Evolutionary conservation across 2,888 invertebrate genomes (phyloP).

Genomic region (Cynaeus angustus): DNA sequence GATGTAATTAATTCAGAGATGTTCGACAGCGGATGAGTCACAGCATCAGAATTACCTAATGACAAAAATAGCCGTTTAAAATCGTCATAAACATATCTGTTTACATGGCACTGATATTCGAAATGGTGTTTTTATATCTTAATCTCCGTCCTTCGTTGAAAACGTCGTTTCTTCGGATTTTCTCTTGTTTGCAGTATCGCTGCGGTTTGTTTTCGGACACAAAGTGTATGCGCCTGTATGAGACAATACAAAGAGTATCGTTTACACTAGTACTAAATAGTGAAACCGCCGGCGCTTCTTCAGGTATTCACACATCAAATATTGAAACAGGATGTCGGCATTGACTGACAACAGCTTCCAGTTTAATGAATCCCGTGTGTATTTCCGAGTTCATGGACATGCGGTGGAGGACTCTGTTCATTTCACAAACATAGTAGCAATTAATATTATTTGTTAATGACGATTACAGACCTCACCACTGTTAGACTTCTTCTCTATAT

Average conservation of each 20-base stretch:
- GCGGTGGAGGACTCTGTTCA: constrained; percentile 44
- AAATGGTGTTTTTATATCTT: constrained; percentile 47
- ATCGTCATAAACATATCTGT: constrained; percentile 46
- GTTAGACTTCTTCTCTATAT: constrained; percentile 56
- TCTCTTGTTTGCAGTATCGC: constrained; percentile 17
- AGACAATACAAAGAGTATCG: constrained; percentile 55
- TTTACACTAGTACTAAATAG: constrained; percentile 55
- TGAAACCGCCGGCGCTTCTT: constrained; percentile 55
- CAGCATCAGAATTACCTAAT: constrained; percentile 47
- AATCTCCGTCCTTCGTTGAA: constrained; percentile 28
- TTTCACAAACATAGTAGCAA: constrained; percentile 61
- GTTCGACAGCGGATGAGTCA: constrained; percentile 48
- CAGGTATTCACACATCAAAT: constrained; percentile 58
- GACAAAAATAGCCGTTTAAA: constrained; percentile 49
- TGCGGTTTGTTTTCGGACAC: constrained; percentile 41
- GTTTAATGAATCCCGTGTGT: constrained; percentile 53
- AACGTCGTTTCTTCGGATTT: constrained; percentile 27
- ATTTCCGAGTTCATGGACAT: constrained; percentile 61
- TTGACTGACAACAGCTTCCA: constrained; percentile 57
- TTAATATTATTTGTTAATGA: constrained; percentile 60
- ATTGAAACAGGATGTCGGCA: constrained; percentile 61
- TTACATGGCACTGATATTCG: constrained; percentile 47
- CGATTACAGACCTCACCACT: constrained; percentile 53
- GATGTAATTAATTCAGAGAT: constrained; percentile 50
- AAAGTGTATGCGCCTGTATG: constrained; percentile 20